A percentile compares a stretch with the other conserved stretches of the same genome.
phyloP scores from a whole-genome alignment of 2,797 vertebrate species.

The Thunnus albacares region DNA sequence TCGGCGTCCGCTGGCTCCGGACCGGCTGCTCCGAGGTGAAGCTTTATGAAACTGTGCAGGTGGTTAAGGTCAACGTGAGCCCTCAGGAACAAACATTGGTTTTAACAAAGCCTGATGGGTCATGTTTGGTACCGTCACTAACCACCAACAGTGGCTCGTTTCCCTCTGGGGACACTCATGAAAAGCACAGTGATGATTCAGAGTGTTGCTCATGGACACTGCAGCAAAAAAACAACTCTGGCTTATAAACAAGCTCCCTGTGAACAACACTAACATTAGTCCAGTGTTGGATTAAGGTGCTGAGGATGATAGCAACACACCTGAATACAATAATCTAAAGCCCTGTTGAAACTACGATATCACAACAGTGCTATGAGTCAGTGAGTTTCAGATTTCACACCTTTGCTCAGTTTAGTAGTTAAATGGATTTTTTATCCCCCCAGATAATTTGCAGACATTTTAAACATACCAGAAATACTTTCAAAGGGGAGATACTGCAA shows the following conservation, averaged over 20 bases:
- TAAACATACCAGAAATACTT: not conserved
- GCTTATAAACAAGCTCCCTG: not conserved
- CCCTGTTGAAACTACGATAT: not conserved
- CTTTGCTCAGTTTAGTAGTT: not conserved
- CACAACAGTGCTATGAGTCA: too few relatives aligned
- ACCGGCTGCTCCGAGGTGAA: slow-evolving; percentile 89
- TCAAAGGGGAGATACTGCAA: not conserved
- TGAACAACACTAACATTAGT: not conserved
- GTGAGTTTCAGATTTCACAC: not conserved
- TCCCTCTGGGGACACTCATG: not conserved
- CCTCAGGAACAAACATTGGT: not conserved
- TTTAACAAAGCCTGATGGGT: not conserved
- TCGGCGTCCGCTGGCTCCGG: slow-evolving; percentile 89
- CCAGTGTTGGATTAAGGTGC: not conserved
- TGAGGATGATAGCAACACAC: not conserved
- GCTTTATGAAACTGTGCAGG: slow-evolving; percentile 91
- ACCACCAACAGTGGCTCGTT: not conserved
- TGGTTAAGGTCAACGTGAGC: slow-evolving; percentile 45
- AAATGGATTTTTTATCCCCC: not conserved
- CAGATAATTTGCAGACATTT: not conserved
- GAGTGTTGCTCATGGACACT: not conserved
- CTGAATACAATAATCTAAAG: not conserved
- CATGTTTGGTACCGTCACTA: not conserved
- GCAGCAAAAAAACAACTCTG: not conserved
- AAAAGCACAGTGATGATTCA: not conserved